Evolutionary conservation across 2,797 vertebrate genomes (phyloP), one percentile per base, ranked within the genome.

Genomic region (Ctenochaetus hawaiiensis): DNA sequence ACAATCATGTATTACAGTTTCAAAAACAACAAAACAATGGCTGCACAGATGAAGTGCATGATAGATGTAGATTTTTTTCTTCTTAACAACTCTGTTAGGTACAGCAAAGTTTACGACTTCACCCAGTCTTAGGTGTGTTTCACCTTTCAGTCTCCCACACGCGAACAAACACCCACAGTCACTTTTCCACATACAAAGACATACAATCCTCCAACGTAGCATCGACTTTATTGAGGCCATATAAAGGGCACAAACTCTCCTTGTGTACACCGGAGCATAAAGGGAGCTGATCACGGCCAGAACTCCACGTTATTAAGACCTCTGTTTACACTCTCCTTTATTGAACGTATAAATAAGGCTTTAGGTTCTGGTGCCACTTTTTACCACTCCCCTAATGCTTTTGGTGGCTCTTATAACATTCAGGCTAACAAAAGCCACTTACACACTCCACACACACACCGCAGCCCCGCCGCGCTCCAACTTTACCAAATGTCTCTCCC

Each of bases 331-430:
- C 85, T 91, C 67, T 56, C 44, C 78, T 93, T 94, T 94, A 95
- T 94, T 94, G 91, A 91, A 89, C 72, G 6, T 89, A 92, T 95
- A 93, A 95, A 94, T 93, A 91, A 92, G 78, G n/a, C 67, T 52
- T 37, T 1, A 14, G 61, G 80, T 75, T 63, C 75, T 81, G 80
- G 85, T 87, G 89, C 87, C 89, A 83, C 83, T 90, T 94, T n/a
- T 91, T 90, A 91, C 72, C 58, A 2, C 79, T 88, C 82, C 82
- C 89, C 82, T 61, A 90, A 76, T 90, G 78, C 88, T 83, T 63
- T 83, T 82, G 80, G 73, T 83, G 77, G 77, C 84, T 86, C 78
- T 77, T 86, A 79, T 75, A 87, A 87, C 86, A 57, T 82, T 87
- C 41, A 39, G 64, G 72, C 78, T 78, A 85, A 91, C 89, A 86